Conservation (phyloP, 2,797 vertebrate genomes). For the Siniperca scherzeri region DNA sequence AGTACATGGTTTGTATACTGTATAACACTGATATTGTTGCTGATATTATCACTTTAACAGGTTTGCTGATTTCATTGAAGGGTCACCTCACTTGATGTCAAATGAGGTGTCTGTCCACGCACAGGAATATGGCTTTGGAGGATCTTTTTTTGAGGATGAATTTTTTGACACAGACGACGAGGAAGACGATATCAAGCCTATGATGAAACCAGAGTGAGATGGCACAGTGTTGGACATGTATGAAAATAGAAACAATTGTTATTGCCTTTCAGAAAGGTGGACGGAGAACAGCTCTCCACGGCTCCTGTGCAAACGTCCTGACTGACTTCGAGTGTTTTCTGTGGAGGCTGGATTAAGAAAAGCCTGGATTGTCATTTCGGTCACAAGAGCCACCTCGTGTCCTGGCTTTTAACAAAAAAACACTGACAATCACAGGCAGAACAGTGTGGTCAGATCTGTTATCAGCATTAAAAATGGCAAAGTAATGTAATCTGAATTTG, state of each 20-base stretch:
- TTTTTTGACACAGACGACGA: constrained; percentile 90
- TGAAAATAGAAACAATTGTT: neutral
- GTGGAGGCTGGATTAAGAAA: constrained; percentile 8
- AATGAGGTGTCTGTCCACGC: constrained; percentile 91
- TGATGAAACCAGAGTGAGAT: constrained; percentile 48
- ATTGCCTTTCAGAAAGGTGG: constrained; percentile 41
- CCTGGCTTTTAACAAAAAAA: neutral
- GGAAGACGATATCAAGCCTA: constrained; percentile 55
- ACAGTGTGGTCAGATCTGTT: constrained; percentile 2
- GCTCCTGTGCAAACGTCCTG: neutral
- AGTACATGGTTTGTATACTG: neutral
- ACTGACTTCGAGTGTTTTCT: neutral
- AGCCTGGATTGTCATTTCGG: constrained; percentile 16
- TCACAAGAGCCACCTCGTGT: neutral
- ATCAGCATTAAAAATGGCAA: neutral
- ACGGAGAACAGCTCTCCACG: neutral
- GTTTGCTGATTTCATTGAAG: constrained; percentile 96
- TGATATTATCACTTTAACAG: constrained; percentile 72
- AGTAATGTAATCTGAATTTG: neutral
- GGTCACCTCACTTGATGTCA: constrained; percentile 90
- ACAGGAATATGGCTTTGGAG: constrained; percentile 91
- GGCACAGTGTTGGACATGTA: neutral
- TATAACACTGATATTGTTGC: neutral
- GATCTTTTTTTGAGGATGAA: constrained; percentile 88
- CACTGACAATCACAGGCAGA: neutral